Conservation (phyloP, 2,888 invertebrate species). For the Plebejus argus region DNA sequence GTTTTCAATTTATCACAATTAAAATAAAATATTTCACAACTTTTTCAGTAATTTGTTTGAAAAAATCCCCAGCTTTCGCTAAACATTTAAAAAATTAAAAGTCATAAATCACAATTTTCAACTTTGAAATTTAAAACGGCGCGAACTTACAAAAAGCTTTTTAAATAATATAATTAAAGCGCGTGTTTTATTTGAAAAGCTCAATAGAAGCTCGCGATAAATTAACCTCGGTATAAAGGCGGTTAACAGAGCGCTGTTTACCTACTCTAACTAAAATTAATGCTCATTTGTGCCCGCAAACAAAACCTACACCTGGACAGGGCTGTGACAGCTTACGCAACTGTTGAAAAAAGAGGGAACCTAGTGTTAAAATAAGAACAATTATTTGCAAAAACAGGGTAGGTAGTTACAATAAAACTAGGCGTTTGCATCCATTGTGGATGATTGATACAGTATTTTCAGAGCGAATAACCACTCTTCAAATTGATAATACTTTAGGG, state of each 20-base stretch:
- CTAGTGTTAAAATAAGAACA: too few relatives aligned
- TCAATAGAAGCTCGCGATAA: neutral
- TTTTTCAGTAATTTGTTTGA: neutral
- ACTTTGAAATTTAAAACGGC: neutral
- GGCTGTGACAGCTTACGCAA: neutral
- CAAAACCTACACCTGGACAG: neutral
- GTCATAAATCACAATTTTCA: slow-evolving; percentile 6
- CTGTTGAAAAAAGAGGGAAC: neutral
- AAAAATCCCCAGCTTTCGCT: neutral
- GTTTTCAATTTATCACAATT: neutral
- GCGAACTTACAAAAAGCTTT: neutral
- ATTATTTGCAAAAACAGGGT: too few relatives aligned
- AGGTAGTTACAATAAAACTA: too few relatives aligned
- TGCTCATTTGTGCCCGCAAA: neutral
- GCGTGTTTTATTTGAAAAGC: slow-evolving; percentile 6
- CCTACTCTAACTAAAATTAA: slow-evolving; percentile 7
- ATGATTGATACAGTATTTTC: too few relatives aligned
- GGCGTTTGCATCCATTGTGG: too few relatives aligned
- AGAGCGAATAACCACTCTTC: too few relatives aligned
- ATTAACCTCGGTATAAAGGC: neutral
- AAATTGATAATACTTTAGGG: too few relatives aligned
- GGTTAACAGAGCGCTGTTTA: neutral
- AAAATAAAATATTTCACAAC: neutral
- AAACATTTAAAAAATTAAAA: neutral
- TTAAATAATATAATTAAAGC: slow-evolving; percentile 6